These are phyloP conservation scores for Nixonia krombeini DNA, from an alignment of 1,140 invertebrate species.

Conservation along the genomic window DNA sequence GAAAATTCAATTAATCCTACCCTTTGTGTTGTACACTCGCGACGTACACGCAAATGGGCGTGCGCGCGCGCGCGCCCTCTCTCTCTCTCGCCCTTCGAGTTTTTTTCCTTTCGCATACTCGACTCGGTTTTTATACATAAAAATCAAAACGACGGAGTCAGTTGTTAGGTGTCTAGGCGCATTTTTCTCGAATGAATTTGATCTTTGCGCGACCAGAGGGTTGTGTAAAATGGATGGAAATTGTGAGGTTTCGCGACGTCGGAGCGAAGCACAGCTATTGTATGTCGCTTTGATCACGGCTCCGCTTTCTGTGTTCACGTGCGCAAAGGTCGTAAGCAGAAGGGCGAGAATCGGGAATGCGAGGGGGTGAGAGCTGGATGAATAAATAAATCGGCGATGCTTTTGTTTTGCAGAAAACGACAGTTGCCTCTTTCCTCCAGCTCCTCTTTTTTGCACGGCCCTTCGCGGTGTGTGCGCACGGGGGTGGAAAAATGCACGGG, in stretches of 20 bases:
- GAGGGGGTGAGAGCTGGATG: not conserved
- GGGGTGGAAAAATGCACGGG: no score
- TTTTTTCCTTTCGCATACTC: conserved; percentile 1
- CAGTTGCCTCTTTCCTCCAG: not conserved
- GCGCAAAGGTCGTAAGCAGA: not conserved
- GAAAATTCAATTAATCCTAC: not conserved
- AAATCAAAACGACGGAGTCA: not conserved
- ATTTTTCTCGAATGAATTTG: conserved; percentile 11
- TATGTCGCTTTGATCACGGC: conserved; percentile 5
- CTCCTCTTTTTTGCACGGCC: no score
- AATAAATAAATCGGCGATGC: conserved; percentile 4
- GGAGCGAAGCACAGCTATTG: conserved; percentile 5
- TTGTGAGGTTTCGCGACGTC: conserved; percentile 5
- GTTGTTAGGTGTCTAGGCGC: conserved; percentile 1
- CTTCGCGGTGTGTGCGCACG: no score
- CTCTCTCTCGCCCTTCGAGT: no score
- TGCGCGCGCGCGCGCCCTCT: not conserved
- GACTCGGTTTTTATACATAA: conserved; percentile 7
- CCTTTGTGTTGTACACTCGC: not conserved
- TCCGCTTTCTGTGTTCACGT: not conserved
- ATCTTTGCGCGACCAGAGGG: conserved; percentile 7
- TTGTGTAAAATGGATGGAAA: conserved; percentile 7
- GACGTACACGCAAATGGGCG: conserved; percentile 5
- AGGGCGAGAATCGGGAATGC: no score
- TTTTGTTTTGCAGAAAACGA: conserved; percentile 9